Evolutionary conservation across 1,140 invertebrate species (phyloP), one percentile per base, ranked within the genome.

Genomic region (Lordiphosa mommai): DNA sequence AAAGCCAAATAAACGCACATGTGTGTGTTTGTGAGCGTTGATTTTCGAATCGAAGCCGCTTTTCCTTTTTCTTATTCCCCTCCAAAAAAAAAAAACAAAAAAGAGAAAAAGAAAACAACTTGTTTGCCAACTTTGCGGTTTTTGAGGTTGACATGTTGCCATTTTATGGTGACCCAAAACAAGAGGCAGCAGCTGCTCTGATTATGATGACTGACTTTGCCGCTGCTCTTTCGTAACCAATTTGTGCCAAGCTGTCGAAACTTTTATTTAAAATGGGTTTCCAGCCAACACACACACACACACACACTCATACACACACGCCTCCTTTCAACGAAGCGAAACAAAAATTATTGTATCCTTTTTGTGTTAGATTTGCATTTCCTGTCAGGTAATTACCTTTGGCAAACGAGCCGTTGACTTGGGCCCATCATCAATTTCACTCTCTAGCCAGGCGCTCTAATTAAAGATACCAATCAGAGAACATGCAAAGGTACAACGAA

Each of bases 51-150:
- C 76, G 76, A 82, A 76, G 58, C 49, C 55, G 37, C 57, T 82
- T 66, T 53, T 76, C 34, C 55, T 55, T 63, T 41, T 59, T 60
- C 48, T 32, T 69, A 34, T 37, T 13, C 5, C 36, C 30, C 30
- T 34, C 4, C n/a, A 43, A 49, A 65, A 57, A 13, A 27, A 33
- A 29, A 10, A 10, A 3, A 17, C 9, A 38, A 41, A 4, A 14
- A 27, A 40, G 33, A 33, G 23, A 44, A 33, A 41, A 38, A 17
- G 32, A 58, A 66, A 67, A 80, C 70, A n/a, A 27, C 23, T 82
- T 82, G 80, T 82, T 79, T 82, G 76, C 77, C 77, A 82, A 82
- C 77, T 82, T 82, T 82, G 76, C 71, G 76, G 76, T 82, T 82
- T 80, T 82, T 82, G 77, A 72, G 76, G 76, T 84, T 82, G 76